Percentiles rank a stretch among this genome's conserved stretches.
Conservation (phyloP, 2,888 invertebrate genomes). For the Cryptosula pallasiana region DNA sequence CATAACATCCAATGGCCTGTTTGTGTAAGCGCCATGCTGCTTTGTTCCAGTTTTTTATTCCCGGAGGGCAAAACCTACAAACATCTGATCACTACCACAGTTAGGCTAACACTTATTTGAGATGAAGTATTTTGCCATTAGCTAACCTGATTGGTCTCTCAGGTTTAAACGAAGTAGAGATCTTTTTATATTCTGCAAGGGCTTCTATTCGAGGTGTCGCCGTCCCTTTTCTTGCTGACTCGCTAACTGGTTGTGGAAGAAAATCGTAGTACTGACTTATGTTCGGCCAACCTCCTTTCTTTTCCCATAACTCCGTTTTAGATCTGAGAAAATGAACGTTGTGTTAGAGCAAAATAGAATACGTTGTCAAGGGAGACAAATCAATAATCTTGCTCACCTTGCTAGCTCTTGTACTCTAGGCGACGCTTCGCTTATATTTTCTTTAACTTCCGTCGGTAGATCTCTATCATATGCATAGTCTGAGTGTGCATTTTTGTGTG, state of each 20-base stretch:
- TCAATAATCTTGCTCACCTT: too few species aligned
- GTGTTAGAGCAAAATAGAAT: too few species aligned
- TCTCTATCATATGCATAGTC: slow-evolving; percentile 35
- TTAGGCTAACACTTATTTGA: too few species aligned
- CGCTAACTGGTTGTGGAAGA: slow-evolving; percentile 20
- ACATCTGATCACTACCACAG: too few species aligned
- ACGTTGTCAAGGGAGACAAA: too few species aligned
- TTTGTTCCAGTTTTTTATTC: too few species aligned
- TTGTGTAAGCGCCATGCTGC: too few species aligned
- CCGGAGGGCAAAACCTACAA: too few species aligned
- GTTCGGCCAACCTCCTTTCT: background rate
- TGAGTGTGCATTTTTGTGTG: slow-evolving; percentile 30
- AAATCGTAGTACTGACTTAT: background rate
- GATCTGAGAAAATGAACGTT: slow-evolving; percentile 8
- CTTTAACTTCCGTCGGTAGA: slow-evolving; percentile 4
- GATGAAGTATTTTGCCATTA: too few species aligned
- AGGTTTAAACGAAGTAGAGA: slow-evolving; percentile 34
- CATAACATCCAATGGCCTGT: too few species aligned
- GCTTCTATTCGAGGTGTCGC: slow-evolving; percentile 35
- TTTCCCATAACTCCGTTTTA: slow-evolving; percentile 10
- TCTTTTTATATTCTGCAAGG: slow-evolving; percentile 37
- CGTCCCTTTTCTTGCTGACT: slow-evolving; percentile 32
- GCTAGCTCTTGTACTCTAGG: slow-evolving; percentile 34
- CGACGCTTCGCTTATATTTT: slow-evolving; percentile 29
- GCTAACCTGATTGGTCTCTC: slow-evolving; percentile 40